Base-by-base conservation (phyloP, 35 echinoderm and acorn worm genomes). In the Hemicentrotus pulcherrimus region DNA sequence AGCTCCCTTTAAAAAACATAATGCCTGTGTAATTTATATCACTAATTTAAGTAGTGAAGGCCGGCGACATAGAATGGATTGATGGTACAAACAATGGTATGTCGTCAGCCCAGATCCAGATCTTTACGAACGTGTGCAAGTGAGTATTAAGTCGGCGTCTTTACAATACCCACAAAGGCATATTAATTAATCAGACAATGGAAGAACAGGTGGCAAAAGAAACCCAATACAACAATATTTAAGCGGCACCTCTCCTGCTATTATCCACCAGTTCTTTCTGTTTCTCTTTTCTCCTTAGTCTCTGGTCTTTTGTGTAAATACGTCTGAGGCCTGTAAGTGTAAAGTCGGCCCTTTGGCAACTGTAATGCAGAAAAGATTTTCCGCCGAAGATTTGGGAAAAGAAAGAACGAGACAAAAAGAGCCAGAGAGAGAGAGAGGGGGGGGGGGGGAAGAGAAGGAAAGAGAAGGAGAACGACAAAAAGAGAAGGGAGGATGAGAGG, bases 151-250 rank as follows among this genome's bases (percentile, higher is more conserved):
- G 88, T 90, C 88, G 88, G 88, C 46, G 46, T 90, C 88, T 33
- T 41, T 30, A 90, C 88, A 90, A 90, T 90, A 90, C 32, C 87
- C 31, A 90, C 88, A 90, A 90, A 90, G 88, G 46, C 32, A 47
- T 47, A 90, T 90, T 90, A 90, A 90, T 90, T 90, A 90, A 90
- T 90, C 46, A 90, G 88, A 90, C 32, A 90, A 90, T 90, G 32
- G 88, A 7, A 47, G 14, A 90, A 90, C 88, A 90, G 88, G 88
- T 90, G 88, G 32, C 32, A 90, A 90, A 90, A 90, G 88, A 90
- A 90, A 90, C 88, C 88, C 88, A 90, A 90, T 90, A 90, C 88
- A 90, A 90, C 88, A 90, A 90, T 90, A 90, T 90, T 90, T 90
- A 90, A 47, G 88, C 88, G 88, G 46, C 88, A 90, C 32, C 46